Base-by-base conservation (phyloP, 92 coral and sea anemone genomes). In the Parazoanthus swiftii region DNA sequence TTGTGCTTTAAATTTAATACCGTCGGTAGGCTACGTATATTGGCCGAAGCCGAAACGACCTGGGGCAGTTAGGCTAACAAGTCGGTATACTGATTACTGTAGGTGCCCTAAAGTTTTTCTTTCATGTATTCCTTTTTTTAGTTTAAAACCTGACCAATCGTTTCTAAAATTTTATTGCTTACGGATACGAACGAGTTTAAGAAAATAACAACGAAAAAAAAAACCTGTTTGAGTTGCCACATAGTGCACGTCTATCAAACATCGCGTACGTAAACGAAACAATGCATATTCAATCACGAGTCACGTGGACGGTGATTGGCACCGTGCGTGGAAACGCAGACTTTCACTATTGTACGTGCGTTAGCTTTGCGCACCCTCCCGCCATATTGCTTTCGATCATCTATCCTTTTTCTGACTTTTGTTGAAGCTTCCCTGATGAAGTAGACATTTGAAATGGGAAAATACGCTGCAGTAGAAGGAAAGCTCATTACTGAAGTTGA, bases 241-340 rank as follows among this genome's bases (percentile, higher is more conserved):
- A 20, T 13, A 11, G 81, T 54, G 36, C 51, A 63, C 68, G 44
- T 58, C 54, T 42, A 46, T 36, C 74, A 65, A 29, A 8, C 50
- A 23, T 38, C 51, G 67, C 79, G 79, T 72, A 84, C 77, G 79
- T 84, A 70, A 70, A 81, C 18, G 66, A 46, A 36, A 71, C 74
- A 71, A 71, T 68, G 86, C 77, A 83, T 58, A 81, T 81, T 81
- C 85, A 81, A 81, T 74, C 86, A 84, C 78, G 79, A 23, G 87
- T 84, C 87, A 84, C 87, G 87, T 84, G 87, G 43, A 84, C 87
- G 87, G 59, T 46, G 87, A 44, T 48, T 84, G 87, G 67, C 87
- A 68, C 29, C 74, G 65, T 83, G 77, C 86, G 86, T 82, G 86
- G 42, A 82, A 48, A 83, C 86, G 86, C 43, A 84, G 76, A 9